These are phyloP conservation scores for Verasper variegatus DNA, from an alignment of 2,113 vertebrate species.

Conservation along the genomic window DNA sequence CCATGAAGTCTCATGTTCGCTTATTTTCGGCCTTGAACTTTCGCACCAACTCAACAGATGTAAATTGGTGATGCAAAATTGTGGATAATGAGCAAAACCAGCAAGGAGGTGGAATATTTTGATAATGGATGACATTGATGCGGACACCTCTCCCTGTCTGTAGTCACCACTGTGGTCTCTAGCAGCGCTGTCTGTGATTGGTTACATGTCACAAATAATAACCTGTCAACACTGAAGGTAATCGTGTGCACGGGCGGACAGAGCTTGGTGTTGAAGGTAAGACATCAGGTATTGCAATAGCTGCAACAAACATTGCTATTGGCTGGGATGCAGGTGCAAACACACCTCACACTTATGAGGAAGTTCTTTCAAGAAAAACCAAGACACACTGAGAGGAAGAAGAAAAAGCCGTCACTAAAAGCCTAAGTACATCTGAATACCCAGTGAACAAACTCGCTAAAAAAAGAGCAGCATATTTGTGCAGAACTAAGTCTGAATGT, in stretches of 20 bases:
- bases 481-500: no score
- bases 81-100: conserved; percentile 12
- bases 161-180: not conserved
- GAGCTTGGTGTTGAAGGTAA: not conserved
- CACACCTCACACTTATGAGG: no score
- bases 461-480: not conserved
- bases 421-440: not conserved
- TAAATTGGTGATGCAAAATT: conserved; percentile 17
- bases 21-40: conserved; percentile 3
- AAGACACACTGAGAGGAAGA: no score
- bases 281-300: not conserved
- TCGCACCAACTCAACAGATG: conserved; percentile 1
- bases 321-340: no score
- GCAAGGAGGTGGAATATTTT: not conserved
- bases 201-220: not conserved
- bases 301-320: not conserved
- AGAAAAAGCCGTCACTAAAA: no score
- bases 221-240: not conserved
- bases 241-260: not conserved
- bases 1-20: not conserved
- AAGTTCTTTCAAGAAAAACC: no score
- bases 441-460: no score
- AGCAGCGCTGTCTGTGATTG: not conserved
- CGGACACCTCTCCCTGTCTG: not conserved
- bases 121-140: not conserved